Evolutionary conservation across 2,113 vertebrate species (phyloP).

Genomic region (Anthoscopus minutus): DNA sequence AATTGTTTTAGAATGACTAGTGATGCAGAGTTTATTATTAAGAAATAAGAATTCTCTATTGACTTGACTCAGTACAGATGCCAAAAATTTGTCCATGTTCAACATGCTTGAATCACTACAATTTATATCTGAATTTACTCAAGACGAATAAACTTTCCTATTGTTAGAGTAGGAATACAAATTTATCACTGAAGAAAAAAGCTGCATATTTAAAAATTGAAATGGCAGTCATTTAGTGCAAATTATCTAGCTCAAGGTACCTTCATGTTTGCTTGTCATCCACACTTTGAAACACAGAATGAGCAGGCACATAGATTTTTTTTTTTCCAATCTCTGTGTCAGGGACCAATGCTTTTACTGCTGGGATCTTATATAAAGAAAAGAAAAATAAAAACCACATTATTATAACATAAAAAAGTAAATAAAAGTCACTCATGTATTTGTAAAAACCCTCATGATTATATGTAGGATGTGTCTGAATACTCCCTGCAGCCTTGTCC

Average conservation of each 20-base stretch:
- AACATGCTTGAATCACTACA: background rate
- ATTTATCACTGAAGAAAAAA: background rate
- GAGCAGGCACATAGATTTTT: background rate
- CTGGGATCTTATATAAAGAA: background rate
- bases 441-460: background rate
- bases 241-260: background rate
- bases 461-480: background rate
- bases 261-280: background rate
- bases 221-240: background rate
- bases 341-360: background rate
- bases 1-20: background rate
- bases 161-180: background rate
- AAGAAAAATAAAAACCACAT: background rate
- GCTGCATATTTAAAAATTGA: background rate
- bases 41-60: background rate
- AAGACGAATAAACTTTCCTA: background rate
- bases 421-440: background rate
- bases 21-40: background rate
- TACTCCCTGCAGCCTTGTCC: background rate
- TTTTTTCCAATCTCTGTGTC: background rate
- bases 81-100: background rate
- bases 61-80: background rate
- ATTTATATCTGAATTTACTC: background rate
- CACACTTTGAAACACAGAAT: background rate
- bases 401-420: background rate